phyloP scores from a whole-genome alignment of 2,113 vertebrate species.

The Trinectes maculatus region DNA sequence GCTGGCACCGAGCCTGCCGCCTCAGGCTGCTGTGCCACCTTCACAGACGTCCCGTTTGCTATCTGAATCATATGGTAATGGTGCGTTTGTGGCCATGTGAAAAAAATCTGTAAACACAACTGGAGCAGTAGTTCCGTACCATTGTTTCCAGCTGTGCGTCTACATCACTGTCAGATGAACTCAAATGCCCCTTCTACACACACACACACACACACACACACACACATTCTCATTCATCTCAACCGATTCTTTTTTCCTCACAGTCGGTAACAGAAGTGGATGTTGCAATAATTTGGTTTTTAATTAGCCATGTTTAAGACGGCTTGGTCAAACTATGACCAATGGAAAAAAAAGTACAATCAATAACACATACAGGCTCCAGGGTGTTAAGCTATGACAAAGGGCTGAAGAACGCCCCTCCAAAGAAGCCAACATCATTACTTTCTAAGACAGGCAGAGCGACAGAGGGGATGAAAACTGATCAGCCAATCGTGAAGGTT shows the following conservation, averaged over 20 bases:
- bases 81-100: conserved; percentile 8
- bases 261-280: neutral
- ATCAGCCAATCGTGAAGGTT: conserved; percentile 53
- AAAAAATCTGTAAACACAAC: conserved; percentile 12
- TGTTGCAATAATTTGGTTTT: neutral
- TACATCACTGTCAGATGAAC: neutral
- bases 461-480: conserved; percentile 34
- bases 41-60: conserved; percentile 34
- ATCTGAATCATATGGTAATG: conserved; percentile 24
- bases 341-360: conserved; percentile 35
- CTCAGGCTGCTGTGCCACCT: conserved; percentile 36
- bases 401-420: conserved; percentile 2
- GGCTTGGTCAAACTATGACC: no score
- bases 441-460: conserved; percentile 62
- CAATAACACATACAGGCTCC: neutral
- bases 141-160: neutral
- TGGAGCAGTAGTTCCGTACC: neutral
- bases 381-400: conserved; percentile 1
- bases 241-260: neutral
- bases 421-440: conserved; percentile 2
- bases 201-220: neutral
- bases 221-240: neutral
- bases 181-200: neutral
- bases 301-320: neutral
- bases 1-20: conserved; percentile 46